These are phyloP conservation scores for Adelges cooleyi DNA, from an alignment of 1,140 invertebrate species.

Conservation along the genomic window DNA sequence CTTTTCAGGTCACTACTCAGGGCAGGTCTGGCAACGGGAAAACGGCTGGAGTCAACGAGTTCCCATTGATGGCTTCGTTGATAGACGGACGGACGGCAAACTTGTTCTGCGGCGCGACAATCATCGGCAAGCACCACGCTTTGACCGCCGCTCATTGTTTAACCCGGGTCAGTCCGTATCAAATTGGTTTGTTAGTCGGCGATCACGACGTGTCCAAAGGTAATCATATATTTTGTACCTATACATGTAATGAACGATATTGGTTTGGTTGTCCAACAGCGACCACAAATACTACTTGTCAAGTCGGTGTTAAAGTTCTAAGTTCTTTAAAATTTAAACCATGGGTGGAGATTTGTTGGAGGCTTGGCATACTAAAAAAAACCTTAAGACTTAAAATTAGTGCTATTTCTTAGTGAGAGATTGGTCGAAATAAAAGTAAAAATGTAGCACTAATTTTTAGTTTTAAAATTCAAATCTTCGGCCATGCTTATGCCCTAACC, in stretches of 20 bases:
- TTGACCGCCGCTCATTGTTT: background rate
- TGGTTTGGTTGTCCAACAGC: background rate
- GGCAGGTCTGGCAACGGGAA: background rate
- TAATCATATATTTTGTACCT: background rate
- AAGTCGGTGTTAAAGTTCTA: too few species aligned
- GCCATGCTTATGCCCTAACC: too few species aligned
- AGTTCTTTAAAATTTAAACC: too few species aligned
- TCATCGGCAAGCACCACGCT: background rate
- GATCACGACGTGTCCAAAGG: background rate
- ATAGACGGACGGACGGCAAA: conserved; percentile 1
- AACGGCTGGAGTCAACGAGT: conserved; percentile 2
- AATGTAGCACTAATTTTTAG: too few species aligned
- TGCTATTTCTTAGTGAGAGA: too few species aligned
- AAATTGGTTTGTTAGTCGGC: conserved; percentile 3
- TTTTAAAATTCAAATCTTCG: too few species aligned
- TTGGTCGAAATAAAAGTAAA: too few species aligned
- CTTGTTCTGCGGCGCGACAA: background rate
- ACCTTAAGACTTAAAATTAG: too few species aligned
- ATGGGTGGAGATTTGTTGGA: too few species aligned
- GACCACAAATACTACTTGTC: too few species aligned
- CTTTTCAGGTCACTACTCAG: background rate
- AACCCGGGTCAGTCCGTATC: background rate
- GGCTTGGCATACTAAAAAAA: too few species aligned
- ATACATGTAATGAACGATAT: background rate
- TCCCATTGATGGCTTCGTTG: conserved; percentile 6